Evolutionary conservation across 1,140 invertebrate species (phyloP).

Genomic region (Palaemon carinicauda): DNA sequence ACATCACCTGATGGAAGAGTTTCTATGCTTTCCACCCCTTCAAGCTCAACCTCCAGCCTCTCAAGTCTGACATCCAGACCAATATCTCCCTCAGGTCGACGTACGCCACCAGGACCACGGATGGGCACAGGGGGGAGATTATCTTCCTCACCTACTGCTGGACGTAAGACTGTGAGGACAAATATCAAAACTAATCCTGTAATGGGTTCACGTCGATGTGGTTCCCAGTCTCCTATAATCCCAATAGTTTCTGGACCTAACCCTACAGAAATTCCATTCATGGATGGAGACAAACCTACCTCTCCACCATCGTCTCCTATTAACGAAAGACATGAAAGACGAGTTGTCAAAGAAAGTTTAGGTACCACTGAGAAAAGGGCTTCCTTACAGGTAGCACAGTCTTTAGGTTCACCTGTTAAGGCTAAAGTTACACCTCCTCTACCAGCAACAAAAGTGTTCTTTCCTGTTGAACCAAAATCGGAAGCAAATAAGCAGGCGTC

Average conservation of each 20-base stretch:
- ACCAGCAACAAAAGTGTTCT: constrained; percentile 2
- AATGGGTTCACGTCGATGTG: constrained; percentile 8
- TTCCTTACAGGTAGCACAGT: background rate
- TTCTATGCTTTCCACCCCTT: constrained; percentile 57
- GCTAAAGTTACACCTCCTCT: too few relatives aligned
- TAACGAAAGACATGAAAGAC: background rate
- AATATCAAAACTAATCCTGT: constrained; percentile 59
- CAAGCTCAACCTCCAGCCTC: constrained; percentile 57
- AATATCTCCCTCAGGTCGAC: constrained; percentile 56
- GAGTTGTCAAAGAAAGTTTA: too few relatives aligned
- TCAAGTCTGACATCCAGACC: constrained; percentile 53
- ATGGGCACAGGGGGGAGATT: constrained; percentile 51
- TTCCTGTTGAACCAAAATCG: background rate
- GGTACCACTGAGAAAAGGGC: background rate
- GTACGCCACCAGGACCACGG: constrained; percentile 56
- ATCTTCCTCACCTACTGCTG: constrained; percentile 50
- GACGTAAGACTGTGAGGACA: constrained; percentile 37
- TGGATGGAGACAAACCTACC: constrained; percentile 15
- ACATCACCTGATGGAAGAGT: constrained; percentile 37
- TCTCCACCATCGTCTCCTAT: constrained; percentile 30
- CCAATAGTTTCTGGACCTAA: background rate
- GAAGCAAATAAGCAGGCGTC: background rate
- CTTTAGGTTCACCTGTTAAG: too few relatives aligned
- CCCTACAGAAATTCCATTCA: background rate
- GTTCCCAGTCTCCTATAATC: constrained; percentile 35